Evolutionary conservation across 2,888 invertebrate species (phyloP).

Genomic region (Syrista parreyssii): DNA sequence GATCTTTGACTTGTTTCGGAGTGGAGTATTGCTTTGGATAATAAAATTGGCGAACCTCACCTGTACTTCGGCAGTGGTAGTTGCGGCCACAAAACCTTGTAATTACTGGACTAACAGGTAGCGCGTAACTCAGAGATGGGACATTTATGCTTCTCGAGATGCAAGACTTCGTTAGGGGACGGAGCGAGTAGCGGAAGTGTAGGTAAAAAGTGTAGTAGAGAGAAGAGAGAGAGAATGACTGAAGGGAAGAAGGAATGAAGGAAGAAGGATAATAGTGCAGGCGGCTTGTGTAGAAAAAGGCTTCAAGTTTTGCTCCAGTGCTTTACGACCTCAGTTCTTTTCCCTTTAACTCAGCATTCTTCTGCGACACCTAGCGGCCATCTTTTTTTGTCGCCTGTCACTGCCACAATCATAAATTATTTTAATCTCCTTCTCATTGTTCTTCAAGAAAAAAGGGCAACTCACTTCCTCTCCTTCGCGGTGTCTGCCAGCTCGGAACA

Average conservation of each 20-base stretch:
- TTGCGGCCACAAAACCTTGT: too few species aligned
- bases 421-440: slow-evolving; percentile 14
- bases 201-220: too few species aligned
- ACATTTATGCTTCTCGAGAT: too few species aligned
- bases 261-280: not conserved
- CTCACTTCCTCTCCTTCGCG: not conserved
- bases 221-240: not conserved
- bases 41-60: too few species aligned
- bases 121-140: too few species aligned
- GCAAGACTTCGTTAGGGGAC: too few species aligned
- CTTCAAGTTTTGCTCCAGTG: not conserved
- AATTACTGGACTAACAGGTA: too few species aligned
- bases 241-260: not conserved
- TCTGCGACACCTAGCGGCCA: not conserved
- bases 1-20: too few species aligned
- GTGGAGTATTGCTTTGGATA: too few species aligned
- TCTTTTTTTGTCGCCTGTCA: not conserved
- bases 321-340: not conserved
- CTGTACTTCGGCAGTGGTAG: too few species aligned
- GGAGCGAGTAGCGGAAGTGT: too few species aligned
- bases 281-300: not conserved
- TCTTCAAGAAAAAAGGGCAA: slow-evolving; percentile 4
- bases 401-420: slow-evolving; percentile 15
- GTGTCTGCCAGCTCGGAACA: not conserved
- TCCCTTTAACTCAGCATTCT: not conserved